Evolutionary conservation across 1,140 invertebrate genomes (phyloP).

Genomic region (Calliphora vicina): DNA sequence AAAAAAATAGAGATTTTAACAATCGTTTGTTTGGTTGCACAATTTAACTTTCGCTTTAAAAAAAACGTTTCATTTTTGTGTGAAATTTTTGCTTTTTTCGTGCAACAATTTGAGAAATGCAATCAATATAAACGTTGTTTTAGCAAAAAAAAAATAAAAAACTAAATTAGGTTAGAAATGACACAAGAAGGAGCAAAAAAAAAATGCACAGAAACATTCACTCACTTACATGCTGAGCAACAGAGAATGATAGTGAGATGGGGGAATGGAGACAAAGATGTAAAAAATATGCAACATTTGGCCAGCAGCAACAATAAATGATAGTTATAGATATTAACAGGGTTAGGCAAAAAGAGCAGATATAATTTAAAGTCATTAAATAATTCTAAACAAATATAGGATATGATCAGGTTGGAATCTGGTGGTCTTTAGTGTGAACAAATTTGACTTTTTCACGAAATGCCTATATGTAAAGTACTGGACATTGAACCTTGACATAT

Average conservation of each 20-base stretch:
- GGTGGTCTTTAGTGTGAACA: too few species aligned
- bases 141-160: not conserved
- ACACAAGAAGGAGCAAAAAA: not conserved
- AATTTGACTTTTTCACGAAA: too few species aligned
- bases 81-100: not conserved
- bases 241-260: not conserved
- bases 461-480: too few species aligned
- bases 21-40: not conserved
- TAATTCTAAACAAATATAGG: too few species aligned
- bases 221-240: not conserved
- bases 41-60: not conserved
- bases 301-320: not conserved
- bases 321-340: not conserved
- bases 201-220: not conserved
- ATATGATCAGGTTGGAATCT: too few species aligned
- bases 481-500: too few species aligned
- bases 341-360: not conserved
- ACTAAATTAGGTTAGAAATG: not conserved
- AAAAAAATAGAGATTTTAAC: not conserved
- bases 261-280: conserved; percentile 3
- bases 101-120: not conserved
- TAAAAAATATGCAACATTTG: not conserved
- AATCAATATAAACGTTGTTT: not conserved
- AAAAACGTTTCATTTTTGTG: not conserved
- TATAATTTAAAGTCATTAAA: too few species aligned